Evolutionary conservation across 1,140 invertebrate genomes (phyloP), one percentile per base, ranked within the genome.

Genomic region (Musca vetustissima): DNA sequence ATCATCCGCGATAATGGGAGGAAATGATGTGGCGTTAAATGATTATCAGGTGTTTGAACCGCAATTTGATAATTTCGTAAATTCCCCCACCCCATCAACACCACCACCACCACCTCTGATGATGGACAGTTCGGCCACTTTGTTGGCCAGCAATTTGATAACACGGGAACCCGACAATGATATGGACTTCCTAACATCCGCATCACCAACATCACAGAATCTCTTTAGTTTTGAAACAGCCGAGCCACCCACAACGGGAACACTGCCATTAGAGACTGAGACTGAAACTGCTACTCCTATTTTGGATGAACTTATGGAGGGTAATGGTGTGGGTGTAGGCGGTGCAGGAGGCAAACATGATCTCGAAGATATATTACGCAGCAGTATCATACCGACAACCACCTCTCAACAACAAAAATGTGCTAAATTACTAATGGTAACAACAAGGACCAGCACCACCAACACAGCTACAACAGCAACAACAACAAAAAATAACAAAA

Each of bases 301-400:
- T 8, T 43, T 61, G 57, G 36, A 61, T 43, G 57, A 61, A 11
- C 11, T 61, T 13, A n/a, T 55, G 17, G 17, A 52, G 19, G 17
- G 4, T 6, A n/a, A 14, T 13, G 57, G 3, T 52, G 25, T 7
- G 4, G 55, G 6, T 17, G 25, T 25, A 2, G 17, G 25, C n/a
- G 21, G 21, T 24, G 47, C 13, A 49, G 24, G 17, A 4, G 21
- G n/a, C 15, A 22, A 61, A 17, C 49, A 24, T 36, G 69, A 67
- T 65, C 66, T 67, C 47, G 69, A 70, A 47, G 57, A 67, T 49
- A 70, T 70, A 55, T 21, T 70, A 32, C 25, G 57, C 11, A 57
- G 59, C 28, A 65, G 66, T 25, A 65, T 70, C 22, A 67, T 70
- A 67, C 66, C 55, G n/a, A n/a, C n/a, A 36, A 70, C 53, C 22